Evolutionary conservation across 2,797 vertebrate genomes (phyloP).

Genomic region (Emys orbicularis): DNA sequence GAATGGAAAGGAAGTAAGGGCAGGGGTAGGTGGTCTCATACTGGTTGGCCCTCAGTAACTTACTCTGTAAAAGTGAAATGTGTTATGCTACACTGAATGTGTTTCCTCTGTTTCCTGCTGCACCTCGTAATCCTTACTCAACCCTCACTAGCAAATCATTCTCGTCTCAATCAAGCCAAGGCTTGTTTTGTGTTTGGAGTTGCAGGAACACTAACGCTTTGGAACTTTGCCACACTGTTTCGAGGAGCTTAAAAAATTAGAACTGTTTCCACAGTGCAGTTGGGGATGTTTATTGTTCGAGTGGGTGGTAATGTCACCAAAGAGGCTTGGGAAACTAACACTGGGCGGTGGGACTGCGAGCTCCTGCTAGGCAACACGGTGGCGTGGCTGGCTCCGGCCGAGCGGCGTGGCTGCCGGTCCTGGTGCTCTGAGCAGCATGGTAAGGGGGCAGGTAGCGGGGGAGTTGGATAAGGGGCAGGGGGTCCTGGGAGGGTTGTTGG

Average conservation of each 20-base stretch:
- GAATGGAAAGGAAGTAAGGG: not conserved
- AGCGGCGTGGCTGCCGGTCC: too few species aligned
- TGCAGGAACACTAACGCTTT: not conserved
- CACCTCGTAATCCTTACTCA: not conserved
- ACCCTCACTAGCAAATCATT: not conserved
- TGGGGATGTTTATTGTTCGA: not conserved
- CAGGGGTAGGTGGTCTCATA: not conserved
- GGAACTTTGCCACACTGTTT: not conserved
- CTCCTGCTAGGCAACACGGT: too few species aligned
- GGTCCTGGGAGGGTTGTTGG: too few species aligned
- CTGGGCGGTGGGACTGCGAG: too few species aligned
- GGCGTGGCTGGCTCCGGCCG: too few species aligned
- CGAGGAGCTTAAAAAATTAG: not conserved
- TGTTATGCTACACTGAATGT: not conserved
- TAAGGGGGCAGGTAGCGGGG: too few species aligned
- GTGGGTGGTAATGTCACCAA: not conserved
- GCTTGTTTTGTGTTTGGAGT: not conserved
- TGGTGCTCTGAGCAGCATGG: too few species aligned
- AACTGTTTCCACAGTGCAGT: not conserved
- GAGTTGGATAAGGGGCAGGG: too few species aligned
- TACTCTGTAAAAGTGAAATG: not conserved
- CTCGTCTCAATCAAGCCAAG: not conserved
- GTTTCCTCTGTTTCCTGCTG: not conserved
- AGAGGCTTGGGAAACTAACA: not conserved
- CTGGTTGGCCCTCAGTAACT: not conserved